Evolutionary conservation across 2,113 vertebrate species (phyloP).

Genomic region (Coptodon bakossiorum): DNA sequence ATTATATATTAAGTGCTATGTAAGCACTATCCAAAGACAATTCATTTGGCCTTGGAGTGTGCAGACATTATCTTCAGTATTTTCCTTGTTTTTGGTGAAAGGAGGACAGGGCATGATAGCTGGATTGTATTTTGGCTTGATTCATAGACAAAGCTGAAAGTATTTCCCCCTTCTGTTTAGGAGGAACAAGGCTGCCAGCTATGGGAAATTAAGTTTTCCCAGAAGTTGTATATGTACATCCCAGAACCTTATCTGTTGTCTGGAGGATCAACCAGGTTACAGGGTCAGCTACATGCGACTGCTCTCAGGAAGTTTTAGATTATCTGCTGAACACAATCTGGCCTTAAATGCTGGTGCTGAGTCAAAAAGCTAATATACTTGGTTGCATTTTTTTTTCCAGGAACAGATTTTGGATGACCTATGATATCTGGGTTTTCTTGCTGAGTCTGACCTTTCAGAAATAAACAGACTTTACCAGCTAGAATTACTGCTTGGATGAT

Average conservation of each 20-base stretch:
- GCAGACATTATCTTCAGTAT: background rate
- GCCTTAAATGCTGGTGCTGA: background rate
- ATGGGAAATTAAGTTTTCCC: background rate
- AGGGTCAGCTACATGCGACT: background rate
- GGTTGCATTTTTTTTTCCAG: background rate
- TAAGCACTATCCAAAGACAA: background rate
- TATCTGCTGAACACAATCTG: background rate
- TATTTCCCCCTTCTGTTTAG: fast-evolving
- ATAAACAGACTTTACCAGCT: background rate
- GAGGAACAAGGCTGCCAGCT: background rate
- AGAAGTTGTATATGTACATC: background rate
- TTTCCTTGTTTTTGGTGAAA: background rate
- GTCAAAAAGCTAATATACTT: background rate
- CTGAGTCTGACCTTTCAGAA: background rate
- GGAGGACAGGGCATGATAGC: background rate
- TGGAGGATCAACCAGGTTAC: background rate
- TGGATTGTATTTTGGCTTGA: background rate
- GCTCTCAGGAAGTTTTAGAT: background rate
- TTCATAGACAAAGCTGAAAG: background rate
- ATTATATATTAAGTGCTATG: background rate
- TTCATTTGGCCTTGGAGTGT: background rate
- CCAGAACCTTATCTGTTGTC: background rate
- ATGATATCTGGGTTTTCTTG: background rate
- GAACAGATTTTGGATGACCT: background rate
- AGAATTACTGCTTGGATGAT: background rate